Conservation (phyloP, 2,113 vertebrate genomes). For the Isichthys henryi region DNA sequence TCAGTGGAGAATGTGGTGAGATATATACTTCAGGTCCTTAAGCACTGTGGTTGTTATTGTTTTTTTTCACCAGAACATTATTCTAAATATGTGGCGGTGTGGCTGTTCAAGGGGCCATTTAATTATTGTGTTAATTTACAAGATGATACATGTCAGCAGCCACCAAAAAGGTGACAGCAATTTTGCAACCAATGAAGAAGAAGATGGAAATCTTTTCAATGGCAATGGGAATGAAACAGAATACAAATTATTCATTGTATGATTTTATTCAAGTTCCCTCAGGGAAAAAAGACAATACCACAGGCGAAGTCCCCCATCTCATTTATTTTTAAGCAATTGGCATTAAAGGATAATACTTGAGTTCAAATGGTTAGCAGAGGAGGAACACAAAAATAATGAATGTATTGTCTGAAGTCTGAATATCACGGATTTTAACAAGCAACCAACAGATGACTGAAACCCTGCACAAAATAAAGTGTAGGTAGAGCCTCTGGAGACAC, state of each 20-base stretch:
- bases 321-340: conserved; percentile 60
- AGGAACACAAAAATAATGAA: conserved; percentile 50
- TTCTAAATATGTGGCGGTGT: conserved; percentile 7
- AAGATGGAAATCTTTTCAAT: conserved; percentile 46
- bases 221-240: conserved; percentile 57
- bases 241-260: conserved; percentile 62
- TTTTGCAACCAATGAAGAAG: conserved; percentile 44
- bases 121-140: conserved; percentile 24
- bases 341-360: conserved; percentile 58
- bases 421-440: conserved; percentile 35
- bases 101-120: conserved; percentile 3
- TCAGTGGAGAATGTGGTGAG: conserved; percentile 16
- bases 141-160: conserved; percentile 4
- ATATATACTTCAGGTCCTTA: conserved; percentile 37
- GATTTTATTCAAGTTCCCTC: conserved; percentile 48
- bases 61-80: background rate
- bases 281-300: conserved; percentile 41
- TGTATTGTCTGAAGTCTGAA: conserved; percentile 24
- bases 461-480: conserved; percentile 22
- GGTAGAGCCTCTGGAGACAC: background rate
- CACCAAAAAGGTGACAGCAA: conserved; percentile 30
- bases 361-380: conserved; percentile 46
- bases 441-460: conserved; percentile 31
- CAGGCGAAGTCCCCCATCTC: conserved; percentile 53
- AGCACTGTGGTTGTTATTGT: conserved; percentile 2